Evolutionary conservation across 2,797 vertebrate species (phyloP).

Genomic region (Tapirus indicus): DNA sequence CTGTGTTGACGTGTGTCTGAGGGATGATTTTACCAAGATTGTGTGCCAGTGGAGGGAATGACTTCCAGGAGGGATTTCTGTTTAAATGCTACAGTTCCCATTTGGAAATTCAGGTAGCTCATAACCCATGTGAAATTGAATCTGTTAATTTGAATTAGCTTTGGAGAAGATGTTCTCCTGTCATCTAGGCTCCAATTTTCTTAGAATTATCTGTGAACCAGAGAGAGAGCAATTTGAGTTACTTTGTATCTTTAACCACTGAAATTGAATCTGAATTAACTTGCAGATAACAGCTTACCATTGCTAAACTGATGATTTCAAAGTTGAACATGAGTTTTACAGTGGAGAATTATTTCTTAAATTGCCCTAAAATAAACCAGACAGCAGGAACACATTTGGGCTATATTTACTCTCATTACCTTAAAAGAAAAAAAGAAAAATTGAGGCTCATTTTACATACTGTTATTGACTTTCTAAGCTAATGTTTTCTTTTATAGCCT

Average conservation of each 20-base stretch:
- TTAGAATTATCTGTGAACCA: conserved; percentile 65
- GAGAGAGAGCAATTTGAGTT: conserved; percentile 65
- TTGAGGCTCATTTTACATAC: conserved; percentile 1
- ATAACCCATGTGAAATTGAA: conserved; percentile 77
- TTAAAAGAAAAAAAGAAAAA: conserved; percentile 70
- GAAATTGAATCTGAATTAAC: conserved; percentile 76
- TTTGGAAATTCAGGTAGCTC: conserved; percentile 74
- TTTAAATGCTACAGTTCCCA: conserved; percentile 65
- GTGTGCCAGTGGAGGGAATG: conserved; percentile 17
- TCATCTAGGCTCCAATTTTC: conserved; percentile 72
- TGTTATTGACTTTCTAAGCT: conserved; percentile 47
- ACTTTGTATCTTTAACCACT: conserved; percentile 67
- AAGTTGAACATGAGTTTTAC: conserved; percentile 53
- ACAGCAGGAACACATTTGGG: conserved; percentile 45
- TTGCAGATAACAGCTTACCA: conserved; percentile 62
- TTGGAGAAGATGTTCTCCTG: conserved; percentile 59
- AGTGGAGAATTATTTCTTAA: conserved; percentile 69
- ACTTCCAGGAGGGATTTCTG: conserved; percentile 20
- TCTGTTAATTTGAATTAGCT: conserved; percentile 83
- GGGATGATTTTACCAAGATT: conserved; percentile 63
- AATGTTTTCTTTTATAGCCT: conserved; percentile 13
- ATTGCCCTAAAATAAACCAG: conserved; percentile 70
- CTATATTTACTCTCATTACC: conserved; percentile 72
- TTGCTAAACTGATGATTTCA: conserved; percentile 60
- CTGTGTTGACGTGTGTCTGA: conserved; percentile 52